phyloP scores from a whole-genome alignment of 2,888 invertebrate species.

The Deilephila elpenor region DNA sequence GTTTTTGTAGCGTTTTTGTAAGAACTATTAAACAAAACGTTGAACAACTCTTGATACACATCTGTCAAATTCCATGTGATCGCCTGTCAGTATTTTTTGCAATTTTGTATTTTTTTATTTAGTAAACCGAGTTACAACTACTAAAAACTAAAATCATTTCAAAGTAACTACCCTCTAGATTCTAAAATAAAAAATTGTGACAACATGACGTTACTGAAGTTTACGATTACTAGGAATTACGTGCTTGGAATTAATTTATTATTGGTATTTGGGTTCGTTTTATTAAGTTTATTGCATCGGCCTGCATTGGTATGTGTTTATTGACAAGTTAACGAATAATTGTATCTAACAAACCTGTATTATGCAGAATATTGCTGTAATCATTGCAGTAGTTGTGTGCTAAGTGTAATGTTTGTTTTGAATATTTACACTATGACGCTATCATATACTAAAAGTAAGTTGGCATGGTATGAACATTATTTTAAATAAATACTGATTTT shows the following conservation, averaged over 20 bases:
- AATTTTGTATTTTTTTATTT: background rate
- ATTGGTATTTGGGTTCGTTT: background rate
- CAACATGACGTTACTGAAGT: background rate
- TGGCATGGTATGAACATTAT: background rate
- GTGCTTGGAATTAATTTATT: background rate
- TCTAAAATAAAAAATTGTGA: background rate
- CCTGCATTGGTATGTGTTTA: too few relatives aligned
- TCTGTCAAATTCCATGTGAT: conserved; percentile 35
- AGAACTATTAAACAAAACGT: background rate
- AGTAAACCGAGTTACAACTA: background rate
- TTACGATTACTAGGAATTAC: background rate
- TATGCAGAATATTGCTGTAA: conserved; percentile 1
- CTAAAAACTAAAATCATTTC: background rate
- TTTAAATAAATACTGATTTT: conserved; percentile 33
- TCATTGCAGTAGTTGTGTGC: background rate
- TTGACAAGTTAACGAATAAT: background rate
- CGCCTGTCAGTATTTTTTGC: conserved; percentile 15
- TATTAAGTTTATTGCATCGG: background rate
- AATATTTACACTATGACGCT: background rate
- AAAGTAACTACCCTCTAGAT: background rate
- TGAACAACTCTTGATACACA: background rate
- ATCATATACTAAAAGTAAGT: background rate
- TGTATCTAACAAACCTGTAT: background rate
- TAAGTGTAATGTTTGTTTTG: conserved; percentile 5
- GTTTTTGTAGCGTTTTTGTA: background rate